Conservation (phyloP, 1,140 invertebrate species). For the Solen grandis region DNA sequence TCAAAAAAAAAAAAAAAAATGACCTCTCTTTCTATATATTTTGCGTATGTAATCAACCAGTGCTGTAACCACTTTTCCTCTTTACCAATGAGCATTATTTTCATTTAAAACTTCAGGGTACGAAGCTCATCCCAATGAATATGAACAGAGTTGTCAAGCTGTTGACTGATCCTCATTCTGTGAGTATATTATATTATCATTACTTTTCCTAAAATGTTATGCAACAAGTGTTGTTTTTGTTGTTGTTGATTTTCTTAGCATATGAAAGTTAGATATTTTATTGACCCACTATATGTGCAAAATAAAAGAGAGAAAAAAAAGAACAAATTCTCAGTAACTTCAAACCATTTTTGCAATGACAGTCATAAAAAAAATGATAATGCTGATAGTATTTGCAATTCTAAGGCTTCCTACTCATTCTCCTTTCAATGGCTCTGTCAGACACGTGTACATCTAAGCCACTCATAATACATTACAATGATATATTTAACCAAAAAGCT, state of each 20-base stretch:
- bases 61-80: neutral
- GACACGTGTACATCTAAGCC: too few relatives aligned
- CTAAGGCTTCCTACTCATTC: too few relatives aligned
- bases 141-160: constrained; percentile 79
- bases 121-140: constrained; percentile 75
- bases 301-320: too few relatives aligned
- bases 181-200: constrained; percentile 61
- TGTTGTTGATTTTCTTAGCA: constrained; percentile 3
- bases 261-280: neutral
- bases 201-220: too few relatives aligned
- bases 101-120: constrained; percentile 66
- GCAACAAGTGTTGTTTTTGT: too few relatives aligned
- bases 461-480: too few relatives aligned
- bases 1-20: neutral
- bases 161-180: constrained; percentile 80
- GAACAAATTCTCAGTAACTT: too few relatives aligned
- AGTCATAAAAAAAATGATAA: neutral
- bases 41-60: too few relatives aligned
- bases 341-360: neutral
- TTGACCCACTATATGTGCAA: too few relatives aligned
- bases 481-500: too few relatives aligned
- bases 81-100: neutral
- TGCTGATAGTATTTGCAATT: too few relatives aligned
- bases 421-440: too few relatives aligned
- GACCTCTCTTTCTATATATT: neutral